Percentiles rank a stretch among this genome's conserved stretches.
These are phyloP conservation scores for Fulica atra DNA, from an alignment of 2,113 vertebrate genomes.

Conservation along the genomic window DNA sequence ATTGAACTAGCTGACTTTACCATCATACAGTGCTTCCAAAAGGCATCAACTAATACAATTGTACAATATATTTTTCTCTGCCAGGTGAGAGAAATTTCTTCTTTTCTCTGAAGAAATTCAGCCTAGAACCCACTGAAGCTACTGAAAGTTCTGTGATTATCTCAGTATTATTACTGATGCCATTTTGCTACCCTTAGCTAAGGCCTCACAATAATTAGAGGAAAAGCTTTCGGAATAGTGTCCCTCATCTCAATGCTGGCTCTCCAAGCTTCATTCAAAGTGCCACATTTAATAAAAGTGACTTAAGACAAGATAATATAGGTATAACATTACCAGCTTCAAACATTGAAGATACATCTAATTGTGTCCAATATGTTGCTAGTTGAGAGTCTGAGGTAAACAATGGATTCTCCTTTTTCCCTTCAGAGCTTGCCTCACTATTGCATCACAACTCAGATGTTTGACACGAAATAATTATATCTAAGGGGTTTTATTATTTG, in stretches of 20 bases:
- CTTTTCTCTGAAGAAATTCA: too few relatives aligned
- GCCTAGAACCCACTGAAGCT: neutral
- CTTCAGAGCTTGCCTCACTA: neutral
- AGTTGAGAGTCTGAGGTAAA: neutral
- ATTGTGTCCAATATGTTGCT: fast-evolving
- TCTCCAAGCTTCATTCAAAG: neutral
- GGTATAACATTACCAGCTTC: neutral
- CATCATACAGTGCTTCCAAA: fast-evolving
- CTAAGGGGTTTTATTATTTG: fast-evolving
- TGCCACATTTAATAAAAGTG: neutral
- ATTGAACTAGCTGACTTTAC: neutral
- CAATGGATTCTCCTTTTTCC: neutral
- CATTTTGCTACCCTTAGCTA: neutral
- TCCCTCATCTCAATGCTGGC: fast-evolving
- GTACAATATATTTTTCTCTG: neutral
- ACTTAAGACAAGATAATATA: neutral
- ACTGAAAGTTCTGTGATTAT: neutral
- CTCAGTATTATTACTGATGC: neutral
- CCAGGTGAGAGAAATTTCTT: too few relatives aligned
- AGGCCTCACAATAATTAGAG: neutral
- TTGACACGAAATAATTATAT: neutral
- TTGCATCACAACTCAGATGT: neutral
- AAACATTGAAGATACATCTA: neutral
- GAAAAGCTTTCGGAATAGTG: neutral
- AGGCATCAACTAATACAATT: neutral